Evolutionary conservation across 2,113 vertebrate species (phyloP).

Genomic region (Pterocles gutturalis): DNA sequence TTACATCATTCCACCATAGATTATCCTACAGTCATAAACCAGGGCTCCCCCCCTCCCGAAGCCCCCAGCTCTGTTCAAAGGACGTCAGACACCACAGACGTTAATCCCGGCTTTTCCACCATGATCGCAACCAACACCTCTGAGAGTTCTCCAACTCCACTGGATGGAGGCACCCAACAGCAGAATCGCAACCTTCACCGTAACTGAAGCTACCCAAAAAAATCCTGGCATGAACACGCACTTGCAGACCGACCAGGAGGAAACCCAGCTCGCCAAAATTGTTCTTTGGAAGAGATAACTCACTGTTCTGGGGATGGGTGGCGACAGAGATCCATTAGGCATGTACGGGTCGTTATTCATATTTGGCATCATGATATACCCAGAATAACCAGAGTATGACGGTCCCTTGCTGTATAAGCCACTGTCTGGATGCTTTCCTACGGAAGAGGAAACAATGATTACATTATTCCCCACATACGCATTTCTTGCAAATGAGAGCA

Average conservation of each 20-base stretch:
- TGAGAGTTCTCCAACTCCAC: background rate
- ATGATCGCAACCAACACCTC: rapidly evolving
- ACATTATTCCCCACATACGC: background rate
- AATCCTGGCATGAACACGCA: rapidly evolving
- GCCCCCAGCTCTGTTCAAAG: background rate
- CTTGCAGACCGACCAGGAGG: background rate
- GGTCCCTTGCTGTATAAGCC: slow-evolving; percentile 93
- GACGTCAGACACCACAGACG: background rate
- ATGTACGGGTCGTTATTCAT: slow-evolving; percentile 96
- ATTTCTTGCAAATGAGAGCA: background rate
- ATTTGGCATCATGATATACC: slow-evolving; percentile 99
- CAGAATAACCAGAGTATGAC: slow-evolving; percentile 91
- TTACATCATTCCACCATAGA: background rate
- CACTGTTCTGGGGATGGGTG: slow-evolving; percentile 96
- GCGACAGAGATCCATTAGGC: slow-evolving; percentile 97
- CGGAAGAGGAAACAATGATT: slow-evolving; percentile 44
- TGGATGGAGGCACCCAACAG: background rate
- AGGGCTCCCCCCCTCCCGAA: background rate
- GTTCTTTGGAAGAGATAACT: slow-evolving; percentile 76
- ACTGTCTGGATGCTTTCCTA: slow-evolving; percentile 92
- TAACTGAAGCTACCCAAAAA: background rate
- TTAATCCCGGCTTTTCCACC: background rate
- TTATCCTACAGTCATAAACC: background rate
- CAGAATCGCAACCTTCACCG: background rate
- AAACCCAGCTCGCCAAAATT: slow-evolving; percentile 19